Percentiles rank a stretch among this genome's conserved stretches.
Evolutionary conservation across 2,888 invertebrate species (phyloP).

Genomic region (Ophonus ardosiacus): DNA sequence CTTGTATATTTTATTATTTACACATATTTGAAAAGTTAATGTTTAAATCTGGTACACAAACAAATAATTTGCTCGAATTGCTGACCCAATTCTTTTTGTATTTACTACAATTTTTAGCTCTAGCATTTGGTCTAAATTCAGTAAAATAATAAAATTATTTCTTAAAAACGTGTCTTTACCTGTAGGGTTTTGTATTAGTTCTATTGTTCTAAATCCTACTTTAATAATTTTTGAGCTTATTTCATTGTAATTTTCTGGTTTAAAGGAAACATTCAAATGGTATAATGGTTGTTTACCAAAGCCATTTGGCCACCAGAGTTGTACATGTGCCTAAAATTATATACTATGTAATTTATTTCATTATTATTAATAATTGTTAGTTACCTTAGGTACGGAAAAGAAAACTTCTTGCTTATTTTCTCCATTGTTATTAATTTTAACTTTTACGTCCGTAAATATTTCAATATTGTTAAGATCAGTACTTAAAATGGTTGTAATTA

Average conservation of each 20-base stretch:
- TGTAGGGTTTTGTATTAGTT: conserved; percentile 86
- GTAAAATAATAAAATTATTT: not conserved
- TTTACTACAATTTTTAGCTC: too few species aligned
- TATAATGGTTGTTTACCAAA: conserved; percentile 90
- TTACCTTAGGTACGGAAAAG: conserved; percentile 68
- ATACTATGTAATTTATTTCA: conserved; percentile 2
- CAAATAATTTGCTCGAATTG: too few species aligned
- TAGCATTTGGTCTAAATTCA: too few species aligned
- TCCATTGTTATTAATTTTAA: conserved; percentile 68
- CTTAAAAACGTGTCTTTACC: conserved; percentile 69
- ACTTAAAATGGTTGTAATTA: conserved; percentile 27
- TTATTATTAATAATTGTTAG: not conserved
- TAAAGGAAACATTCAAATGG: conserved; percentile 78
- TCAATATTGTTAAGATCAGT: conserved; percentile 47
- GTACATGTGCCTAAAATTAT: conserved; percentile 75
- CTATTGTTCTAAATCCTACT: conserved; percentile 92
- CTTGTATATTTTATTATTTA: too few species aligned
- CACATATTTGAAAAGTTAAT: too few species aligned
- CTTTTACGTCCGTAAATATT: conserved; percentile 65
- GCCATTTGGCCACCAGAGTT: conserved; percentile 97
- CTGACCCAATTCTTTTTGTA: too few species aligned
- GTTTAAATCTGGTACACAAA: too few species aligned
- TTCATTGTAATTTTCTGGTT: conserved; percentile 72
- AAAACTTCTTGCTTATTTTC: conserved; percentile 70
- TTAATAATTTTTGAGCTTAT: conserved; percentile 77